Evolutionary conservation across 2,797 vertebrate species (phyloP).

Genomic region (Sebastiscus albofasciatus): DNA sequence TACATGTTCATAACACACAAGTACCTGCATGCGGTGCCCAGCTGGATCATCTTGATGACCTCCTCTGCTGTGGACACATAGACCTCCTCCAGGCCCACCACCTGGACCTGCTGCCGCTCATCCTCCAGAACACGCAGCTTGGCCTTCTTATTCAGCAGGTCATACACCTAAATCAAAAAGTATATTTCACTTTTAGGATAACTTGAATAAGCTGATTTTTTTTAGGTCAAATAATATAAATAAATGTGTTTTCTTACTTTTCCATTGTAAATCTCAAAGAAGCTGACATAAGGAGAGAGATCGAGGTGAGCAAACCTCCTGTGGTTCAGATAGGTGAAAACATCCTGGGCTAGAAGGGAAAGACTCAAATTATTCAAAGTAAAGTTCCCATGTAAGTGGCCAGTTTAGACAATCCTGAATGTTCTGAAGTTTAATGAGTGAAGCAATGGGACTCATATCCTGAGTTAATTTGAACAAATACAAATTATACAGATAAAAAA

Average conservation of each 20-base stretch:
- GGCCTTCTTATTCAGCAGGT: constrained; percentile 95
- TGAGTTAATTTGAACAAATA: neutral
- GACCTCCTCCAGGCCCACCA: constrained; percentile 92
- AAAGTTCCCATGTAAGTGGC: neutral
- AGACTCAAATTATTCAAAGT: constrained; percentile 63
- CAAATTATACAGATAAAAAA: neutral
- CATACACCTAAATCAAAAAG: constrained; percentile 86
- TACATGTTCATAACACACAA: neutral
- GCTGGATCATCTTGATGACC: constrained; percentile 91
- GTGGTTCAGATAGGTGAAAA: constrained; percentile 89
- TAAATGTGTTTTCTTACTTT: constrained; percentile 82
- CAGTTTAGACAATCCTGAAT: neutral
- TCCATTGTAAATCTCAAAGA: constrained; percentile 99
- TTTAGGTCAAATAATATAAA: neutral
- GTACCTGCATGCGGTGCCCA: constrained; percentile 94
- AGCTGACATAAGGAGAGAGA: constrained; percentile 90
- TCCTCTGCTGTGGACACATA: constrained; percentile 88
- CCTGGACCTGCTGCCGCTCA: constrained; percentile 94
- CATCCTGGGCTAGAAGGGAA: constrained; percentile 88
- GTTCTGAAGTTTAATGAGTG: neutral
- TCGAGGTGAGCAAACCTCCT: constrained; percentile 82
- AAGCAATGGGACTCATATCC: neutral
- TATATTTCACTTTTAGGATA: neutral
- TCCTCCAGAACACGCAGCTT: constrained; percentile 95
- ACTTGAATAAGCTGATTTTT: neutral